Conservation (phyloP, 2,888 invertebrate genomes). For the Galerucella pusilla region DNA sequence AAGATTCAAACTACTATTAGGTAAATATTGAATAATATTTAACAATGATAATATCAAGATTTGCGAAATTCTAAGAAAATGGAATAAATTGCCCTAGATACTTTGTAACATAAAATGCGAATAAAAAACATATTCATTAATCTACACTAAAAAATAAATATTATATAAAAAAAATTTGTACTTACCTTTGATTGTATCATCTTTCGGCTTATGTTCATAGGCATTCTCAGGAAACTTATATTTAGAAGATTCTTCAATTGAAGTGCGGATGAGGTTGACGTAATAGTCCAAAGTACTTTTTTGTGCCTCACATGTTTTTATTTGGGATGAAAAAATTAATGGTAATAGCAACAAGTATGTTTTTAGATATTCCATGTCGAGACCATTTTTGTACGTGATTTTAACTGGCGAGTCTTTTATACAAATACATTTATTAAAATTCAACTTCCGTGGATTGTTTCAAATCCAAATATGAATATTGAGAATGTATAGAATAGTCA, state of each 20-base stretch:
- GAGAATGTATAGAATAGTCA: not conserved
- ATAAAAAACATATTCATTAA: too few species aligned
- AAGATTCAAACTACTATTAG: too few species aligned
- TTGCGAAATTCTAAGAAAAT: too few species aligned
- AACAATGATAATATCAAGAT: too few species aligned
- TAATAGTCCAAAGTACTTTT: conserved; percentile 4
- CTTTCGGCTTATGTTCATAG: not conserved
- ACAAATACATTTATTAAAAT: not conserved
- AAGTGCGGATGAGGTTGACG: not conserved
- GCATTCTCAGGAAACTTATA: not conserved
- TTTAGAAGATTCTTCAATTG: not conserved
- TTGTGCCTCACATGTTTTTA: not conserved
- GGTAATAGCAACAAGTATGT: not conserved
- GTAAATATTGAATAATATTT: too few species aligned
- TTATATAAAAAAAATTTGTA: not conserved
- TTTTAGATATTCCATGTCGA: not conserved
- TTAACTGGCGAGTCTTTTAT: not conserved
- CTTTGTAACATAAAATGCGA: too few species aligned
- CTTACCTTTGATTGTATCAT: not conserved
- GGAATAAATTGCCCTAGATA: too few species aligned
- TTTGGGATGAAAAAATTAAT: not conserved
- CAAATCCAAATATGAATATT: not conserved
- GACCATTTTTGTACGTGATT: not conserved
- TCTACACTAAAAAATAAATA: not conserved
- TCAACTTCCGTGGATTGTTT: not conserved